Percentiles rank a stretch among this genome's conserved stretches.
These are phyloP conservation scores for Formica aserva DNA, from an alignment of 2,888 invertebrate genomes.

Conservation along the genomic window DNA sequence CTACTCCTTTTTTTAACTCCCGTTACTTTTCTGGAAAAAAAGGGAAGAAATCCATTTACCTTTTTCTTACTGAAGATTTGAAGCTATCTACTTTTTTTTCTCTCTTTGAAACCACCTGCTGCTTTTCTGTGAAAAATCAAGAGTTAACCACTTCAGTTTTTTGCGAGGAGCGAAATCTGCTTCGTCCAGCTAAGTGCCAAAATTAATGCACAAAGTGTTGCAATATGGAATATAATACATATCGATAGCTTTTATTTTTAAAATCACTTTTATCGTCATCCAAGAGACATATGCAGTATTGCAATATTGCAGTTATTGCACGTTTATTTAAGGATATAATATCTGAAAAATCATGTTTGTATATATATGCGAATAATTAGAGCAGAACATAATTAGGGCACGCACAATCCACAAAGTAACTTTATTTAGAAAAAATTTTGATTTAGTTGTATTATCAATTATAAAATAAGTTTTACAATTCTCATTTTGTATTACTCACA, in stretches of 20 bases:
- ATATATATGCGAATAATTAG: neutral
- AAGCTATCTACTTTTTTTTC: conserved; percentile 25
- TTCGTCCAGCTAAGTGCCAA: conserved; percentile 3
- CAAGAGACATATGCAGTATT: neutral
- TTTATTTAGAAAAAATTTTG: neutral
- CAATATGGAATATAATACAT: neutral
- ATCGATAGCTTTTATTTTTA: neutral
- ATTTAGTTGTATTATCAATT: neutral
- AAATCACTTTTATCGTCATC: neutral
- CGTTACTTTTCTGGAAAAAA: conserved; percentile 17
- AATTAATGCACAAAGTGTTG: neutral
- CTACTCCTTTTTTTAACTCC: conserved; percentile 1
- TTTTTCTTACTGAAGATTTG: conserved; percentile 35
- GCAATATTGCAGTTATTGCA: neutral
- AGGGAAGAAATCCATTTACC: conserved; percentile 48
- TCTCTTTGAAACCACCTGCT: conserved; percentile 45
- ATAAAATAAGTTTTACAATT: conserved; percentile 9
- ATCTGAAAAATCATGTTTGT: neutral
- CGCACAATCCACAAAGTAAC: neutral
- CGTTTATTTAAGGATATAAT: neutral
- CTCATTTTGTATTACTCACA: neutral
- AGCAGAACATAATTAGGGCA: neutral
- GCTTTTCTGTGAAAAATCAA: conserved; percentile 50
- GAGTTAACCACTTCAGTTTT: conserved; percentile 32
- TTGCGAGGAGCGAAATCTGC: neutral